Evolutionary conservation across 2,113 vertebrate species (phyloP), one percentile per base, ranked within the genome.

Genomic region (Leptocoma aspasia): DNA sequence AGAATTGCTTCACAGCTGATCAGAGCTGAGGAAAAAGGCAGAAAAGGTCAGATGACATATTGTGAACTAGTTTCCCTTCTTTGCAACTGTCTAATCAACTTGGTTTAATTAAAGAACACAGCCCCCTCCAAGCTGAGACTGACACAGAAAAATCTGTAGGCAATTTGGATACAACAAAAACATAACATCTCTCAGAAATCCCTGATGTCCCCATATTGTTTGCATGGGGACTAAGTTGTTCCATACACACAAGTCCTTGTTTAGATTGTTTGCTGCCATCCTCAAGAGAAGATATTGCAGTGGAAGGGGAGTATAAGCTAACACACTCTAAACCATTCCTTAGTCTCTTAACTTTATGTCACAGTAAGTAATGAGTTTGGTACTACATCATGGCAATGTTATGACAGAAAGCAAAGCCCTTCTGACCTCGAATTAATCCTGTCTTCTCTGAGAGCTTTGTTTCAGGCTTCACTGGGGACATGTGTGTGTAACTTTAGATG

Each of bases 341-440:
- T 84, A 93, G 95, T 75, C 92, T 92, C 95, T 96, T 91, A 96
- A 93, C 42, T 95, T 95, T 86, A 76, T 95, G 95, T 96, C 96
- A 96, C 0, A 0, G 86, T 97, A 95, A 97, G 96, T 96, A 97
- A 97, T 96, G 95, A 96, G 86, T 95, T 96, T 95, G 92, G 90
- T 97, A 90, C 95, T 96, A 96, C 92, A 97, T 96, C 95, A 96
- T 82, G 95, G 96, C 95, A 97, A 95, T 97, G 96, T 97, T 97
- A 97, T 97, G 96, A 97, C 96, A 97, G 96, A 95, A 96, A 96
- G 96, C 77, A 96, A 93, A 95, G 88, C 90, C 94, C 61, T 95
- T 81, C 86, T 97, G 96, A 96, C 96, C 96, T 91, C 52, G 0
- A 93, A 95, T 97, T 96, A 97, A 96, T 97, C 95, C 95, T 93